Percentiles rank a stretch among this genome's conserved stretches.
These are phyloP conservation scores for Vanessa tameamea DNA, from an alignment of 1,140 invertebrate species.

Conservation along the genomic window DNA sequence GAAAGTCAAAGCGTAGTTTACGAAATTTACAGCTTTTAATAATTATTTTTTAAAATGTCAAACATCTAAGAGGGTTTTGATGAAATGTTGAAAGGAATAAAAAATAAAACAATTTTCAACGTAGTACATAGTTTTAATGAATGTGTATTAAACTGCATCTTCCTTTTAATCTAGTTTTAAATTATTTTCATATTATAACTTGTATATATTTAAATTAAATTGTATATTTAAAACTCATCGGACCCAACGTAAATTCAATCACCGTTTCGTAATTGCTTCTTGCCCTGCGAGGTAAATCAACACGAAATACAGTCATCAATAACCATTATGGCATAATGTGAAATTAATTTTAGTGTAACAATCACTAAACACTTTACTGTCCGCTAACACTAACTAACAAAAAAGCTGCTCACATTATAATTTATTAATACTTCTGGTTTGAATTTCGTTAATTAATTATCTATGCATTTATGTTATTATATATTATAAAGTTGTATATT, in stretches of 20 bases:
- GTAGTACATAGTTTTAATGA: neutral
- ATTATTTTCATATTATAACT: neutral
- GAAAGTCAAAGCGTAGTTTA: constrained; percentile 23
- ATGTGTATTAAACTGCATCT: neutral
- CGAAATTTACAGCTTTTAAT: constrained; percentile 13
- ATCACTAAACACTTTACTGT: constrained; percentile 12
- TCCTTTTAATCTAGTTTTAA: neutral
- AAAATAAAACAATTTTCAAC: neutral
- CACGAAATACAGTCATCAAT: constrained; percentile 28
- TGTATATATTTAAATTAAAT: neutral
- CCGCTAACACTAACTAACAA: neutral
- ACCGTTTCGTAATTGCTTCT: constrained; percentile 19
- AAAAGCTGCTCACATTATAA: neutral
- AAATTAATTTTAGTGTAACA: constrained; percentile 21
- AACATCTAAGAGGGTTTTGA: neutral
- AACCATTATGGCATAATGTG: constrained; percentile 20
- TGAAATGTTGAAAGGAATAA: neutral
- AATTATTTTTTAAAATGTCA: constrained; percentile 10
- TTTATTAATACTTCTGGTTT: neutral
- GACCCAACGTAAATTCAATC: constrained; percentile 24
- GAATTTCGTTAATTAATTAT: no score
- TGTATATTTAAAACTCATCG: neutral
- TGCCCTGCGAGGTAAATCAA: constrained; percentile 21
- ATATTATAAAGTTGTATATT: no score
- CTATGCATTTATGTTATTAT: no score